A percentile compares a stretch with the other conserved stretches of the same genome.
phyloP scores from a whole-genome alignment of 1,140 invertebrate genomes.

The Brachionus calyciflorus region DNA sequence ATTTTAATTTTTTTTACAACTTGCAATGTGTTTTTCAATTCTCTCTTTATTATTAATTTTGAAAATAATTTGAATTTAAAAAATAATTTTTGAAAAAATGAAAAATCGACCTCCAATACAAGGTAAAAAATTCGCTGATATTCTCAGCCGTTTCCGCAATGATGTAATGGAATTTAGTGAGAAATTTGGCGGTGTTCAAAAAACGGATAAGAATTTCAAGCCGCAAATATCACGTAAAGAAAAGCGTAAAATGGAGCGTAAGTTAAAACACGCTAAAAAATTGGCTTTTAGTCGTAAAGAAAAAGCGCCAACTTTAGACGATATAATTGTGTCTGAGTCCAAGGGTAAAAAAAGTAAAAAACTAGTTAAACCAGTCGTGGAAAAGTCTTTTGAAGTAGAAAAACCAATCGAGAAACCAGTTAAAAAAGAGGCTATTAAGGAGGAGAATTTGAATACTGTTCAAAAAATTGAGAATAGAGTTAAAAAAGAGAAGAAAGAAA shows the following conservation, averaged over 20 bases:
- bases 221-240: slow-evolving; percentile 9
- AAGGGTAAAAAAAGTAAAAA: neutral
- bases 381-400: neutral
- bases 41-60: no score
- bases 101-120: neutral
- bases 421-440: neutral
- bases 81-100: no score
- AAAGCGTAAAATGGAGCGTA: slow-evolving; percentile 25
- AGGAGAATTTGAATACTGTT: slow-evolving; percentile 2
- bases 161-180: slow-evolving; percentile 29
- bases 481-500: slow-evolving; percentile 27
- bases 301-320: neutral
- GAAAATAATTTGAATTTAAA: no score
- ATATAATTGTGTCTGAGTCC: neutral
- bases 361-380: neutral
- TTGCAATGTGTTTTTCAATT: no score
- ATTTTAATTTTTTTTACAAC: no score
- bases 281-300: neutral
- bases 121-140: slow-evolving; percentile 24
- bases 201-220: neutral
- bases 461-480: neutral
- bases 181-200: neutral
- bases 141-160: slow-evolving; percentile 18
- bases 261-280: slow-evolving; percentile 32
- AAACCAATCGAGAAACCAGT: neutral